Percentiles rank a stretch among this genome's conserved stretches.
These are phyloP conservation scores for Tapirus terrestris DNA, from an alignment of 2,113 vertebrate species.

Conservation along the genomic window DNA sequence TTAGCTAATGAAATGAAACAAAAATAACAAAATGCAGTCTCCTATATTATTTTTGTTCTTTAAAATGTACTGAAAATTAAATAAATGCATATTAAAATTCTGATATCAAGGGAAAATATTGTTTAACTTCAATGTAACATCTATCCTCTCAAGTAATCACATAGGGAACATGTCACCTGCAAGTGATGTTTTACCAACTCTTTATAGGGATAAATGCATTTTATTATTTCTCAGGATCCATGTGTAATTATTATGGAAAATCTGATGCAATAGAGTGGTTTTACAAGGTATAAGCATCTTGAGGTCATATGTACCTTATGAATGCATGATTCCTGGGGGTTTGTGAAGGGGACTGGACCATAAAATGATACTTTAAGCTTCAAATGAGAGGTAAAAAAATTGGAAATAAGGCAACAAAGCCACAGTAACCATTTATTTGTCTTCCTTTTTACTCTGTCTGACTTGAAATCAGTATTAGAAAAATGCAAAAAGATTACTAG, in stretches of 20 bases:
- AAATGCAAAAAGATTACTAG: neutral
- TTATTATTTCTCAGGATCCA: neutral
- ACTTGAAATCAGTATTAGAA: neutral
- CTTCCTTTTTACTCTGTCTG: neutral
- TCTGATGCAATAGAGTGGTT: neutral
- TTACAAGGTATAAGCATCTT: neutral
- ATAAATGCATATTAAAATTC: neutral
- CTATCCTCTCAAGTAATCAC: neutral
- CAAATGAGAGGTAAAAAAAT: neutral
- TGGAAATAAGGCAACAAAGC: neutral
- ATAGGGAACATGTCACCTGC: neutral
- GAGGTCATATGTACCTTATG: neutral
- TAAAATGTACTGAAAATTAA: neutral
- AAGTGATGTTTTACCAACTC: neutral
- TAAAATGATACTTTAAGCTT: neutral
- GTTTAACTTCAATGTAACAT: neutral
- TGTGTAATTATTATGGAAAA: conserved; percentile 10
- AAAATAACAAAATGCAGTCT: neutral
- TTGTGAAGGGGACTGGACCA: neutral
- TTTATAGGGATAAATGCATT: neutral
- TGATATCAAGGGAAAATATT: neutral
- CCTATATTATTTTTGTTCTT: neutral
- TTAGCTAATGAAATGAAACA: neutral
- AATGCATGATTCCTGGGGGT: neutral
- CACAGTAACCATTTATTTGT: neutral